Base-by-base conservation (phyloP, 2,113 vertebrate species). In the Microtus ochrogaster region DNA sequence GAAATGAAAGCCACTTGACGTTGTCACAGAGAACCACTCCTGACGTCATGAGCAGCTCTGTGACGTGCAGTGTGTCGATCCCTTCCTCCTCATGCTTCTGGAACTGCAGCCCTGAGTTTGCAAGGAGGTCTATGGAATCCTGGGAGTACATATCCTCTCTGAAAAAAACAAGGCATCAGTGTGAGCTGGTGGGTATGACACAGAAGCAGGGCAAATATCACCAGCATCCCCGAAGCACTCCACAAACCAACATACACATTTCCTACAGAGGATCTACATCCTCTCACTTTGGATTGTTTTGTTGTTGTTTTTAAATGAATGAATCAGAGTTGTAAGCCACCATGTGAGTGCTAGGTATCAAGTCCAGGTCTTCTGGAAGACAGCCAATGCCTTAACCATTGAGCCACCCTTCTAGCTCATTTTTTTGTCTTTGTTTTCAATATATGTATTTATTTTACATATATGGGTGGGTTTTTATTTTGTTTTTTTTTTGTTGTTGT, bases 61-160 rank as follows among this genome's bases (percentile, higher is more conserved):
- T 99, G 65, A 99, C 99, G 97, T 99, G 99, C n/a, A 99, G 97
- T 0, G 99, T 99, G 97, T 99, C 99, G 0, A 99, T 99, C 16
- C 99, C 99, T 95, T 99, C 99, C 87, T 99, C 99, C 96, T 99
- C 99, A 0, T 99, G 99, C 93, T 99, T 99, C 97, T 99, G 99
- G 97, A 99, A 99, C 98, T 99, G 99, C 87, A 99, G 99, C 72
- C 99, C 99, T 0, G 99, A 99, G 98, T 99, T 99, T 97, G 99
- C 99, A 36, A 99, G 99, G 33, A 99, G 99, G 95, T 99, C 99
- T 97, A 99, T 99, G 94, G 99, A 99, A 96, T 99, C 99, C 98
- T 99, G 99, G 2, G 99, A 99, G 98, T 99, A 99, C 99, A 99
- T 99, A 98, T 99, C 99, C 98, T 99, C 99, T 96, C 99, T 99